phyloP scores from a whole-genome alignment of 2,797 vertebrate genomes.

The Amblyopsis hoosieri region DNA sequence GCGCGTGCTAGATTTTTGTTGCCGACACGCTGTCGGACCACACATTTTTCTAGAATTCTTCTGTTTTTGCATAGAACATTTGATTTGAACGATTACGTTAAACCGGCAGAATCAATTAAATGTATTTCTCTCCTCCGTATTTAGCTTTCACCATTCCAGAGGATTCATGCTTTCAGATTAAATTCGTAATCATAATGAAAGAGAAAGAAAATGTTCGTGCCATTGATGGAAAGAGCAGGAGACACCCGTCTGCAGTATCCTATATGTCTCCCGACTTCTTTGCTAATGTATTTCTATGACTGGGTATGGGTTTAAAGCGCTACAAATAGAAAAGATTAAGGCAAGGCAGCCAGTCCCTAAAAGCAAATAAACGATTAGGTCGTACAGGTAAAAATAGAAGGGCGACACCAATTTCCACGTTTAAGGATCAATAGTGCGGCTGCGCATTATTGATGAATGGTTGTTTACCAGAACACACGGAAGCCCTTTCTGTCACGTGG shows the following conservation, averaged over 20 bases:
- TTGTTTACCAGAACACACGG: constrained; percentile 13
- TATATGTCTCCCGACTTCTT: constrained; percentile 27
- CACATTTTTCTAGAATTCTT: constrained; percentile 6
- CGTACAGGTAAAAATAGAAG: constrained; percentile 8
- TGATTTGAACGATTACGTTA: constrained; percentile 29
- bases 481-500: constrained; percentile 5
- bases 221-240: neutral
- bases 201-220: constrained; percentile 43
- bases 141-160: too few relatives aligned
- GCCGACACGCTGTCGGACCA: neutral
- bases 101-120: constrained; percentile 37
- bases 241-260: constrained; percentile 11
- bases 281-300: constrained; percentile 11
- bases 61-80: constrained; percentile 20
- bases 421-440: constrained; percentile 2
- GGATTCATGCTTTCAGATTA: constrained; percentile 28
- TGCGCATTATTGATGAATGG: constrained; percentile 13
- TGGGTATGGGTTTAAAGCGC: constrained; percentile 10
- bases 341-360: constrained; percentile 1
- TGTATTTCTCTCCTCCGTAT: constrained; percentile 24
- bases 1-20: neutral
- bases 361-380: neutral
- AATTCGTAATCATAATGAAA: constrained; percentile 39
- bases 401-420: neutral
- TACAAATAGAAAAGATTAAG: constrained; percentile 3